A percentile compares a stretch with the other conserved stretches of the same genome.
Evolutionary conservation across 2,113 vertebrate species (phyloP).

Genomic region (Pteruthius melanotis): DNA sequence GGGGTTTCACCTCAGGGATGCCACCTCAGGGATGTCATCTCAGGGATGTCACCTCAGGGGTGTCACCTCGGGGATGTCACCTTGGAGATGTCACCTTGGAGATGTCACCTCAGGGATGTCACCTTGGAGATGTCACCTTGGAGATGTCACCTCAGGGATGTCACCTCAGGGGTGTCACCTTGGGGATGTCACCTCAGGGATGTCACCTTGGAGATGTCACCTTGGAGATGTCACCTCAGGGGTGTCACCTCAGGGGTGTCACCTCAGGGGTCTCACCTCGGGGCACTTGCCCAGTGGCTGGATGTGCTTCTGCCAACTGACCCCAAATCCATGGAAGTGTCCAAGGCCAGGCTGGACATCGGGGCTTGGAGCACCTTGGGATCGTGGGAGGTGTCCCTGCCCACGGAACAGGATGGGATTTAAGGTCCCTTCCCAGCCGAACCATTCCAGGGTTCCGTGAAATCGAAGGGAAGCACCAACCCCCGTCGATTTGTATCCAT

Average conservation of each 20-base stretch:
- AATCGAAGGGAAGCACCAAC: background rate
- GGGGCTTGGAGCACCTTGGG: background rate
- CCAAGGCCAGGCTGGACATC: background rate
- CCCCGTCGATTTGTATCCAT: accelerated
- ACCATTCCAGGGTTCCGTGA: background rate
- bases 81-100: no score
- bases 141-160: no score
- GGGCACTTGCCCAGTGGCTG: background rate
- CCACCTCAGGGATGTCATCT: background rate
- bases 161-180: no score
- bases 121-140: no score
- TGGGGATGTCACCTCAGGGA: no score
- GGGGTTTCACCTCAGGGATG: background rate
- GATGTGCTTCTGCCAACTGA: background rate
- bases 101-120: no score
- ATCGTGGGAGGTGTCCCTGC: background rate
- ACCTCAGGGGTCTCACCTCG: background rate
- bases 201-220: no score
- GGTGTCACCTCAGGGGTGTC: background rate
- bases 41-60: background rate
- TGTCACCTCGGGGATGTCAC: background rate
- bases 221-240: background rate
- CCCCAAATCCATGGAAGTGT: background rate
- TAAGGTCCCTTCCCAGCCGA: background rate
- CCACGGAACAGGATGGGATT: background rate